Percentiles rank a stretch among this genome's conserved stretches.
phyloP scores from a whole-genome alignment of 2,888 invertebrate species.

The Cheilosia vernalis region DNA sequence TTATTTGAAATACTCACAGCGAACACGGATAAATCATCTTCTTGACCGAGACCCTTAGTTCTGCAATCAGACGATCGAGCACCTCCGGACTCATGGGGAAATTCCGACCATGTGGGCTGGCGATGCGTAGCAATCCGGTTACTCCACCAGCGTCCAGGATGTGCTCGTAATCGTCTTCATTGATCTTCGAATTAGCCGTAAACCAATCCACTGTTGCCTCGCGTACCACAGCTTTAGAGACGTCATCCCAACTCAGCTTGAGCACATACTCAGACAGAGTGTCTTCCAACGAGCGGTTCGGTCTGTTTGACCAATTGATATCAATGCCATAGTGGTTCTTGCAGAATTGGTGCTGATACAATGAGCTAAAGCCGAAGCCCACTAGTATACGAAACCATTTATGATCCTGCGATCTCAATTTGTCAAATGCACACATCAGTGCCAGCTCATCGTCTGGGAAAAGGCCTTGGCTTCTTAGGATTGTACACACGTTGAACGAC shows the following conservation, averaged over 20 bases:
- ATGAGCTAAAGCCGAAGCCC: conserved; percentile 7
- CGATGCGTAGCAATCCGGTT: conserved; percentile 1
- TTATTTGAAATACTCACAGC: conserved; percentile 27
- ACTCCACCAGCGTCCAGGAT: conserved; percentile 34
- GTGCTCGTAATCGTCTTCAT: background rate
- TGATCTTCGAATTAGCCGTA: background rate
- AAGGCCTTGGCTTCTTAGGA: conserved; percentile 9
- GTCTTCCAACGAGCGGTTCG: background rate
- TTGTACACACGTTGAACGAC: conserved; percentile 22
- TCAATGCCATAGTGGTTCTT: conserved; percentile 34
- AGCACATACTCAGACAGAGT: conserved; percentile 13
- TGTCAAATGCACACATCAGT: conserved; percentile 24
- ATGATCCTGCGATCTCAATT: conserved; percentile 17
- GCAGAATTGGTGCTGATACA: conserved; percentile 19
- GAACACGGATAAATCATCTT: conserved; percentile 5
- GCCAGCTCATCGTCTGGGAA: background rate
- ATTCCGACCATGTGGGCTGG: background rate
- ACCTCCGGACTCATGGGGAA: background rate
- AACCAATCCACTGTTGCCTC: conserved; percentile 51
- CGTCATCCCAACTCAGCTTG: conserved; percentile 49
- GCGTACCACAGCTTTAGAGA: conserved; percentile 28
- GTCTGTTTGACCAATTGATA: background rate
- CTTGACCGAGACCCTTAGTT: conserved; percentile 26
- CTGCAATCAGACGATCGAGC: conserved; percentile 13
- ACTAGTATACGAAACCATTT: conserved; percentile 52